Conservation (phyloP, 2,113 vertebrate species). For the Pogona vitticeps region DNA sequence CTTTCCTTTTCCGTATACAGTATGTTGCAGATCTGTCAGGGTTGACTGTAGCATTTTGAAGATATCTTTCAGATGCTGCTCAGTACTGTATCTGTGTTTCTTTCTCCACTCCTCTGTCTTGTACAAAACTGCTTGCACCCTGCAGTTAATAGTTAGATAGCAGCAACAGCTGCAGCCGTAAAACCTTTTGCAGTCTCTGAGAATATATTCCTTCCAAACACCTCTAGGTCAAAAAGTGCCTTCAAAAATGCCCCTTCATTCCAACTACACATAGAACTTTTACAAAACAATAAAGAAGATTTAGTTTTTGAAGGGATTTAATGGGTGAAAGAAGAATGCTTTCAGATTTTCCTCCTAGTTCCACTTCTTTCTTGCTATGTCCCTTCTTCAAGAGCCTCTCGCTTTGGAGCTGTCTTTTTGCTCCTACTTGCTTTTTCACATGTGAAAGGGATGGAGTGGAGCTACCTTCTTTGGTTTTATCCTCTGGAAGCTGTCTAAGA, state of each 20-base stretch:
- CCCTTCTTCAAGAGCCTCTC: background rate
- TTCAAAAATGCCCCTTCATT: background rate
- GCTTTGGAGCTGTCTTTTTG: background rate
- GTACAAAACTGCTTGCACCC: too few species aligned
- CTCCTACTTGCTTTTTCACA: background rate
- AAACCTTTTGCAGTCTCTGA: background rate
- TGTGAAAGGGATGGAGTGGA: background rate
- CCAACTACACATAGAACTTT: background rate
- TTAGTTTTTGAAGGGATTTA: background rate
- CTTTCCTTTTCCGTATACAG: background rate
- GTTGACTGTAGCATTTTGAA: background rate
- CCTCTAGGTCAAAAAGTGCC: background rate
- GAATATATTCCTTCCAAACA: background rate
- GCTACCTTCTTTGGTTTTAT: background rate
- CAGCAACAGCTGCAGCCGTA: background rate
- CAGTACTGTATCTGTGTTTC: background rate
- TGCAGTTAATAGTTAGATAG: too few species aligned
- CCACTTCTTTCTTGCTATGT: background rate
- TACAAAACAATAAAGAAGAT: background rate
- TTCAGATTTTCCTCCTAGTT: background rate
- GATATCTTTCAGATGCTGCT: background rate
- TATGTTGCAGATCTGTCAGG: background rate
- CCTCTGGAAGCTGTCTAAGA: background rate
- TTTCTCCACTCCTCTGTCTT: too few species aligned
- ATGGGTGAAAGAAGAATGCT: background rate